A percentile compares a stretch with the other conserved stretches of the same genome.
These are phyloP conservation scores for Sarotherodon lohbergeri DNA, from an alignment of 2,113 vertebrate species.

Conservation along the genomic window DNA sequence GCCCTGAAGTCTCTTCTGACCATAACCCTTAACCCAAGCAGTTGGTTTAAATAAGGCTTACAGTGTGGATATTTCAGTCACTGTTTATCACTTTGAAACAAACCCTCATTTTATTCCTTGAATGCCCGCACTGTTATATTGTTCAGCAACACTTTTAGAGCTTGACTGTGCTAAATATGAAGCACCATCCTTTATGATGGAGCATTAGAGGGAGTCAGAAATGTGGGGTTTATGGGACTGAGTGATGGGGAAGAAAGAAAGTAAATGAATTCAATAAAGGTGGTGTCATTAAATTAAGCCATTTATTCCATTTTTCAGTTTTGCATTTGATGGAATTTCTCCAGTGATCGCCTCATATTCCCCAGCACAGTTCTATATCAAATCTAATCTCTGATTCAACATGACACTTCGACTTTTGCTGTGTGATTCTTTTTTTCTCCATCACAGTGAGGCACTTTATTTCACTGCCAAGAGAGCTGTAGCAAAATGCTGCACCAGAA, in stretches of 20 bases:
- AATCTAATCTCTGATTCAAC: not conserved
- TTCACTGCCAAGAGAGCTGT: constrained; percentile 26
- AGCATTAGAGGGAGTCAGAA: not conserved
- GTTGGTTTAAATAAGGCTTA: not conserved
- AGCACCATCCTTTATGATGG: not conserved
- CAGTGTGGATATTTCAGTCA: not conserved
- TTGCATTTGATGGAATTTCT: not conserved
- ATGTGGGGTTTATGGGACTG: not conserved
- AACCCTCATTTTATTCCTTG: not conserved
- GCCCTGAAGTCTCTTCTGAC: not conserved
- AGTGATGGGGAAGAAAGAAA: not conserved
- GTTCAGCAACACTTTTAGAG: not conserved
- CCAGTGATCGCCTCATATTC: not conserved
- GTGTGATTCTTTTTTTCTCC: not conserved
- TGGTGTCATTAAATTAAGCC: not conserved
- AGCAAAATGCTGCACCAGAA: constrained; percentile 11
- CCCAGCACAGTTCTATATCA: not conserved
- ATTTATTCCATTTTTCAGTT: not conserved
- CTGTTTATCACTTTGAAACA: not conserved
- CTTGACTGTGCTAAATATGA: not conserved
- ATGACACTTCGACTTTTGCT: not conserved
- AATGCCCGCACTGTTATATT: not conserved
- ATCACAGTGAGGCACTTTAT: not conserved
- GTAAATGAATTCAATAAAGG: not conserved
- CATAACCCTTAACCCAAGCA: not conserved